Conservation (phyloP, 2,797 vertebrate genomes). For the Odontamblyopus rebecca region DNA sequence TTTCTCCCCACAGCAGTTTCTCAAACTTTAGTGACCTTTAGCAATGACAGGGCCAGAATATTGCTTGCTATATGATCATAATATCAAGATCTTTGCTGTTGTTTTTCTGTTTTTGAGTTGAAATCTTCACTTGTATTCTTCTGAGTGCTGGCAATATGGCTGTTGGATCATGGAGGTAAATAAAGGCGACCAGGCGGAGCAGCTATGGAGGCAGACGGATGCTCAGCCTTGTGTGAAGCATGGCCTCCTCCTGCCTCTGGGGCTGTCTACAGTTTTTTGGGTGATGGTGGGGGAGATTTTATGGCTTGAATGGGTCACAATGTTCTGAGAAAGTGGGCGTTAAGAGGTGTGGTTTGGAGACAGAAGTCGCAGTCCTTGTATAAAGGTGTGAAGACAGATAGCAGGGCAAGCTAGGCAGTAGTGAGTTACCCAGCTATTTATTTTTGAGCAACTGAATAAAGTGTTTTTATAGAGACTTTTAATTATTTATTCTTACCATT, state of each 20-base stretch:
- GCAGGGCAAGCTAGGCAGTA: conserved; percentile 11
- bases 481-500: not conserved
- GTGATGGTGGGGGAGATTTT: conserved; percentile 46
- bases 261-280: conserved; percentile 40
- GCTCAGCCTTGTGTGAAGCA: conserved; percentile 40
- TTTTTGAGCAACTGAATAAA: not conserved
- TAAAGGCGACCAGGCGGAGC: conserved; percentile 35
- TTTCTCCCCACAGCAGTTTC: conserved; percentile 25
- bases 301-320: conserved; percentile 52
- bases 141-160: conserved; percentile 15
- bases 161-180: conserved; percentile 15
- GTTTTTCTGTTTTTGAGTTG: conserved; percentile 16
- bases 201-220: conserved; percentile 28
- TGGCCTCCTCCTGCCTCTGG: conserved; percentile 43
- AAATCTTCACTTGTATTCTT: conserved; percentile 22
- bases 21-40: conserved; percentile 51
- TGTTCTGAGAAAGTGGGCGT: conserved; percentile 51
- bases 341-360: conserved; percentile 44
- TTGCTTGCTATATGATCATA: conserved; percentile 31
- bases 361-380: conserved; percentile 51
- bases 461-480: not conserved
- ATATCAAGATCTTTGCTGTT: conserved; percentile 15
- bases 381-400: conserved; percentile 48
- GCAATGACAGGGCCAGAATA: conserved; percentile 40
- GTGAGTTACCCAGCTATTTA: conserved; percentile 16